Evolutionary conservation across 2,113 vertebrate genomes (phyloP).

Genomic region (Aphelocoma coerulescens): DNA sequence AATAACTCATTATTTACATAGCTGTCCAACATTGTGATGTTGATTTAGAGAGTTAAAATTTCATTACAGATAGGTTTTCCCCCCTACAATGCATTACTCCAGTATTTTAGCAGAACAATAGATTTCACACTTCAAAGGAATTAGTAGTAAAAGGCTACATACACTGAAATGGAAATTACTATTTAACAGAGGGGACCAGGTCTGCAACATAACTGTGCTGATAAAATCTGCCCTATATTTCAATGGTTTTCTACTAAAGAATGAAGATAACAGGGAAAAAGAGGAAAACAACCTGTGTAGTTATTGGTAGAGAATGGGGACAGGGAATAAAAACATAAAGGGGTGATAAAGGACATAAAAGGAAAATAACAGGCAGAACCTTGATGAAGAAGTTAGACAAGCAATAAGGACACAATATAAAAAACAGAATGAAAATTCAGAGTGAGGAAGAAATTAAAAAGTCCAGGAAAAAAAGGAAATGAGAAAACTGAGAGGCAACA

Average conservation of each 20-base stretch:
- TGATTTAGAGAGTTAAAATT: constrained; percentile 41
- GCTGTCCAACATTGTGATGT: background rate
- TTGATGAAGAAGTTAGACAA: background rate
- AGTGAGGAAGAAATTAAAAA: background rate
- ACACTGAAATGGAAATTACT: constrained; percentile 14
- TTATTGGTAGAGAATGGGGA: background rate
- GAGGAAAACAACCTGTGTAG: background rate
- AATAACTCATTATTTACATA: constrained; percentile 49
- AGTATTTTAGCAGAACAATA: constrained; percentile 34
- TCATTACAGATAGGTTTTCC: background rate
- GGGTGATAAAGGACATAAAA: background rate
- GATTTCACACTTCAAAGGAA: constrained; percentile 42
- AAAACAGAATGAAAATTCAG: background rate
- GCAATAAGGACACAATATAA: background rate
- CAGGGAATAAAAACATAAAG: background rate
- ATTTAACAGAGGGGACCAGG: background rate
- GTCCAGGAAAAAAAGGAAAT: background rate
- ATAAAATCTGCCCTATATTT: constrained; percentile 4
- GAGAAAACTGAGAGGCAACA: background rate
- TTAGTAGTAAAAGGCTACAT: constrained; percentile 8
- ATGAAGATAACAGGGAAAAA: background rate
- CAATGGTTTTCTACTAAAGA: background rate
- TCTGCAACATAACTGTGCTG: background rate
- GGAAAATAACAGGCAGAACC: background rate
- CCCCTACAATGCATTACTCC: background rate